Conservation (phyloP, 2,888 invertebrate species). For the Patella caerulea region DNA sequence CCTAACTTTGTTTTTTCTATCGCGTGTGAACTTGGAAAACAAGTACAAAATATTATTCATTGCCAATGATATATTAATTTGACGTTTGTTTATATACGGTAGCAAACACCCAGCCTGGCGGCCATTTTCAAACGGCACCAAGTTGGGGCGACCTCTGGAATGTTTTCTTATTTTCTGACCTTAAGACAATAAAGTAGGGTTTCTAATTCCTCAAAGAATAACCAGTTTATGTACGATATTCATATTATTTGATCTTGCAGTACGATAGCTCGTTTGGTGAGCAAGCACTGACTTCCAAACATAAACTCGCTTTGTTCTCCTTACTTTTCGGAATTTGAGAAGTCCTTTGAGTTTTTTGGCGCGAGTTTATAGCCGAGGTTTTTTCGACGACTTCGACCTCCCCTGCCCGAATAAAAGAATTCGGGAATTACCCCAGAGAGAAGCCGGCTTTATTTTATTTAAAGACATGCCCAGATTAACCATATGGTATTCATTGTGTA, state of each 20-base stretch:
- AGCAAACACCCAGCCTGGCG: neutral
- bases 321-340: neutral
- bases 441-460: too few species aligned
- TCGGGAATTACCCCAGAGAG: too few species aligned
- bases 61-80: neutral
- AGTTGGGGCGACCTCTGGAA: neutral
- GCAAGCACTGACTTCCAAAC: neutral
- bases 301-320: neutral
- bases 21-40: too few species aligned
- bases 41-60: conserved; percentile 2
- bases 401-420: conserved; percentile 2
- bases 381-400: neutral
- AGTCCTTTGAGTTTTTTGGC: neutral
- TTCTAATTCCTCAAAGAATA: conserved; percentile 2
- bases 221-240: neutral
- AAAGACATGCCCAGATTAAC: too few species aligned
- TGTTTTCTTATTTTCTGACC: conserved; percentile 13
- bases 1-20: neutral
- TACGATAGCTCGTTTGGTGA: neutral
- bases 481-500: too few species aligned
- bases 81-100: neutral
- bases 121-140: conserved; percentile 7
- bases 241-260: neutral
- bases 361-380: neutral
- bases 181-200: conserved; percentile 10